Base-by-base conservation (phyloP, 2,888 invertebrate species). In the Drosophila borborema region DNA sequence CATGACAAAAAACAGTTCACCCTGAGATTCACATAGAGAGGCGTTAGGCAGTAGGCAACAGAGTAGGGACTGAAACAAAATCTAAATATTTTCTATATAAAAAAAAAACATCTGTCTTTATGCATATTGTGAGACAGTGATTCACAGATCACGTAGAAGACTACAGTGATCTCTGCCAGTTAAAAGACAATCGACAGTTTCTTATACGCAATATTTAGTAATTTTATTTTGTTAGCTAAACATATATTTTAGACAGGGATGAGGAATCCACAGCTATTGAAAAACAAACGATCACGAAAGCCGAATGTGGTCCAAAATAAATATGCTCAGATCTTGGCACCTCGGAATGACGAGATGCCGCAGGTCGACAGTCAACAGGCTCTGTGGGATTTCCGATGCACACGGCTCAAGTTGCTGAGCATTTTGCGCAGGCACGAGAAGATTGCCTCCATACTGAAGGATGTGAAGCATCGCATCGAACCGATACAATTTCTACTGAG, bases 401-500 rank as follows among this genome's bases (percentile, higher is more conserved):
- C 60, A 3, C 60, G 60, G 0, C 49, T 49, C 9, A 60, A 60
- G 60, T 40, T 60, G 40, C 40, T 49, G 31, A 60, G 28, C 16
- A 60, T 60, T 18, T 31, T 60, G 40, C 60, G 20, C 3, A 23
- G 60, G 9, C 60, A 60, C 40, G 60, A 60, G 49, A 49, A 16
- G 60, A 60, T 60, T 4, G 31, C 38, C 3, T 60, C 60, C 14
- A 60, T 60, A 4, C 10, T 60, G 31, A 10, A 31, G 40, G 49
- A 60, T 5, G 60, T 60, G 10, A 60, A 60, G 40, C 49, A 60
- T 5, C 48, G 60, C 28, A 60, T 60, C 14, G 60, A 60, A 31
- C 49, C 60, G 1, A 60, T 60, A 4, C 49, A 49, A 0, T 49
- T 60, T n/a, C 16, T 49, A 31, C 40, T 60, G 2, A 60, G 18